Percentiles rank a stretch among this genome's conserved stretches.
Conservation (phyloP, 1,140 invertebrate species). For the Drosophila punjabiensis region DNA sequence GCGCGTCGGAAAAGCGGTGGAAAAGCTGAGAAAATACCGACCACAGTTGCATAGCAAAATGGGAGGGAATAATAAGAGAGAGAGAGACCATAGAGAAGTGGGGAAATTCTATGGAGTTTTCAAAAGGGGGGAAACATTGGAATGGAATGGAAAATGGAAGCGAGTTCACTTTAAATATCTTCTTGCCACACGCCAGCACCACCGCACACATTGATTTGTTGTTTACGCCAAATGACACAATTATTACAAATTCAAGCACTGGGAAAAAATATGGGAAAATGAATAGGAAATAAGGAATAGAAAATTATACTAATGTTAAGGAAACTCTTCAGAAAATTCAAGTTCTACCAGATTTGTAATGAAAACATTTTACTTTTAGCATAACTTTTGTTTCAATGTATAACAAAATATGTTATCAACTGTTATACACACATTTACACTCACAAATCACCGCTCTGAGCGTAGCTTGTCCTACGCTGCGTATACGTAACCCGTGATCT, state of each 20-base stretch:
- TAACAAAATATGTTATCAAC: background rate
- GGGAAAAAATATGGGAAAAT: slow-evolving; percentile 1
- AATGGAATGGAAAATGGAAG: background rate
- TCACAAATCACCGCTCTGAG: background rate
- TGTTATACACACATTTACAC: background rate
- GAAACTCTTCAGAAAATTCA: background rate
- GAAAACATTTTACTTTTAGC: background rate
- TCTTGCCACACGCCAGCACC: slow-evolving; percentile 22
- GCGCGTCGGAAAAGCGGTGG: slow-evolving; percentile 6
- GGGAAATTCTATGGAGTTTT: slow-evolving; percentile 5
- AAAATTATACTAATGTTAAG: too few relatives aligned
- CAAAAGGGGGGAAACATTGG: background rate
- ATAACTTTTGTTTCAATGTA: background rate
- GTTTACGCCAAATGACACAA: slow-evolving; percentile 75
- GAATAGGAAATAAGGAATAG: too few relatives aligned
- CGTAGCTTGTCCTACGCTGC: slow-evolving; percentile 9
- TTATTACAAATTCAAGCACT: slow-evolving; percentile 61
- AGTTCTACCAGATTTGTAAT: background rate
- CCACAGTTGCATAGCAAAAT: slow-evolving; percentile 35
- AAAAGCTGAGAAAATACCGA: slow-evolving; percentile 46
- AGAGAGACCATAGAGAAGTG: slow-evolving; percentile 24
- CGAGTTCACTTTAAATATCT: slow-evolving; percentile 54
- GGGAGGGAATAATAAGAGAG: slow-evolving; percentile 24
- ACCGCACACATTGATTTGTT: slow-evolving; percentile 63
- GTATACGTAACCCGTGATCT: slow-evolving; percentile 34